A percentile compares a stretch with the other conserved stretches of the same genome.
phyloP scores from a whole-genome alignment of 2,113 vertebrate species.

The Tilapia sparmanii region DNA sequence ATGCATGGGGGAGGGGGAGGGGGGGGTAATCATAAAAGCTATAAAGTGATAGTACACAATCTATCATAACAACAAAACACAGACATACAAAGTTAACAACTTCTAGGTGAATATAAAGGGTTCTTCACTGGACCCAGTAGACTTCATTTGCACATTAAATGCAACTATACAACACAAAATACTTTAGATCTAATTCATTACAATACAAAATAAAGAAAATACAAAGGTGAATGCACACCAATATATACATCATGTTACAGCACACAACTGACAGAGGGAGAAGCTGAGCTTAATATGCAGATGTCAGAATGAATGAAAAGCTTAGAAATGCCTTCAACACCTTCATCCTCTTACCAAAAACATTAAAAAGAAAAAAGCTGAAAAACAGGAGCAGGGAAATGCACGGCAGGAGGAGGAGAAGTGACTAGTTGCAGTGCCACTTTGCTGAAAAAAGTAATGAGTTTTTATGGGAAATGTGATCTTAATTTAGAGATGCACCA shows the following conservation, averaged over 20 bases:
- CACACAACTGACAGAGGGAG: neutral
- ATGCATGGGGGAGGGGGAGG: neutral
- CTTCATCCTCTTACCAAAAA: conserved; percentile 21
- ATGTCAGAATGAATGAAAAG: conserved; percentile 5
- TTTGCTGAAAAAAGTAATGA: neutral
- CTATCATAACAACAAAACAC: neutral
- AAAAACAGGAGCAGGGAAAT: neutral
- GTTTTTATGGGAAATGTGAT: conserved; percentile 8
- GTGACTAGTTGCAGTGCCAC: neutral
- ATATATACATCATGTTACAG: neutral
- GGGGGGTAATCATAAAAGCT: neutral
- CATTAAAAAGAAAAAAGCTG: neutral
- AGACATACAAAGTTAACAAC: neutral
- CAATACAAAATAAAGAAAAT: neutral
- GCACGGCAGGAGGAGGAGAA: neutral
- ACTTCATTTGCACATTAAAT: neutral
- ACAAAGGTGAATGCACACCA: neutral
- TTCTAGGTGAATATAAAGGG: neutral
- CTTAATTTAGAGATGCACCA: conserved; percentile 10
- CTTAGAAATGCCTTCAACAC: neutral
- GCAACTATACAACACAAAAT: neutral
- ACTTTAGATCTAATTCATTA: neutral
- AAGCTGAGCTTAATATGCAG: neutral
- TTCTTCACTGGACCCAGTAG: neutral
- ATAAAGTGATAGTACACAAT: neutral